phyloP scores from a whole-genome alignment of 2,113 vertebrate species.

The Urocynchramus pylzowi region DNA sequence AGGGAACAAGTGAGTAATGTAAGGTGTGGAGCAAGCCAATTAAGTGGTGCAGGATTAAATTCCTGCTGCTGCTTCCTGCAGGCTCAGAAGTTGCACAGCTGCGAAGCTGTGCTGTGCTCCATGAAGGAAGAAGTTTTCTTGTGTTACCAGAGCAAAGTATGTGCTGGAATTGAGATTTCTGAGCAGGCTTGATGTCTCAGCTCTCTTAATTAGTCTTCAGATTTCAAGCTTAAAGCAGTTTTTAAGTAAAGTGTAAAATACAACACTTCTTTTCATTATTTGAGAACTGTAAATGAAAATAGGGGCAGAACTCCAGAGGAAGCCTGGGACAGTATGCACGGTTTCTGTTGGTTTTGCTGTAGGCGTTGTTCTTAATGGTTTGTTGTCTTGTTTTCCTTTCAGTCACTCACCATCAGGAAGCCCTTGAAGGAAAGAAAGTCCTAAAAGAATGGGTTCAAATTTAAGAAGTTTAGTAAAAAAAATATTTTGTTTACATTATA shows the following conservation, averaged over 20 bases:
- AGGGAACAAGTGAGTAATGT: neutral
- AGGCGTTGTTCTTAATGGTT: neutral
- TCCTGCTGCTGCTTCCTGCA: neutral
- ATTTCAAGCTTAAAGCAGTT: neutral
- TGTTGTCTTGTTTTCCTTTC: constrained; percentile 14
- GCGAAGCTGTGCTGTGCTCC: neutral
- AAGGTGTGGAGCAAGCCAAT: neutral
- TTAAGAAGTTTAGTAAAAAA: constrained; percentile 69
- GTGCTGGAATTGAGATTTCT: neutral
- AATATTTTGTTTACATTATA: constrained; percentile 84
- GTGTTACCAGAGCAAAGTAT: neutral
- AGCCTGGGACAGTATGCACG: neutral
- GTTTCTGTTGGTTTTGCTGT: neutral
- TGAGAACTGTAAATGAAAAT: neutral
- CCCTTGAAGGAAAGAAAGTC: constrained; percentile 76
- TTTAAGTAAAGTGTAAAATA: neutral
- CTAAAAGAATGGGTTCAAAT: constrained; percentile 74
- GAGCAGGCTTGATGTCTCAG: neutral
- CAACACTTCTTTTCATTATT: accelerated
- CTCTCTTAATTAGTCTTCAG: neutral
- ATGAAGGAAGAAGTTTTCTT: neutral
- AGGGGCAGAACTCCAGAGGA: neutral
- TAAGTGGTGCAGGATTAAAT: neutral
- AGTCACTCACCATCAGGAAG: constrained; percentile 85
- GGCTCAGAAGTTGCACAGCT: neutral